These are phyloP conservation scores for Pempheris klunzingeri DNA, from an alignment of 2,797 vertebrate species.

Conservation along the genomic window DNA sequence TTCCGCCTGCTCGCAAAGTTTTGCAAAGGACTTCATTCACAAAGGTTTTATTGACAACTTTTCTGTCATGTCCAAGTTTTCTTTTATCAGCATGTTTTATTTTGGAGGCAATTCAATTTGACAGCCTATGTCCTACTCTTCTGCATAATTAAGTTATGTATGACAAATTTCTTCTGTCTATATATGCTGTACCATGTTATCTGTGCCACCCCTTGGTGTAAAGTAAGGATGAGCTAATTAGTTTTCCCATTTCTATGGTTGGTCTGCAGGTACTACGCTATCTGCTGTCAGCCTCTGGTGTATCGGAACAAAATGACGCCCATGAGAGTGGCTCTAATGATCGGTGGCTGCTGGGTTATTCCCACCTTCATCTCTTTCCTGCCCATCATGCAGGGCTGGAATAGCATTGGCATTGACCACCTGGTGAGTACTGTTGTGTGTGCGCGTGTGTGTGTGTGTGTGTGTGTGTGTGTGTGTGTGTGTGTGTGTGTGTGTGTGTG, in stretches of 20 bases:
- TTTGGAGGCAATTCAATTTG: not conserved
- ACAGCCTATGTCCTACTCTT: not conserved
- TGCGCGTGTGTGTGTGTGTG: slow-evolving; percentile 19
- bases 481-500: slow-evolving; percentile 26
- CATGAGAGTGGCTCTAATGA: slow-evolving; percentile 93
- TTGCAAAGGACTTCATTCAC: not conserved
- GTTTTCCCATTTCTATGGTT: not conserved
- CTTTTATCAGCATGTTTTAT: not conserved
- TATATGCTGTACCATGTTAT: not conserved
- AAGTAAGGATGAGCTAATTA: not conserved
- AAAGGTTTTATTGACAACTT: not conserved
- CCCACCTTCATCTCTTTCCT: slow-evolving; percentile 98
- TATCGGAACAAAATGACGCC: slow-evolving; percentile 99
- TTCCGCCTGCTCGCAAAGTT: not conserved
- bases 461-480: slow-evolving; percentile 12
- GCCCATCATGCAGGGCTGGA: slow-evolving; percentile 99
- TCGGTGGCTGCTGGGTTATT: slow-evolving; percentile 97
- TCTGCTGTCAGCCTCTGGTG: slow-evolving; percentile 98
- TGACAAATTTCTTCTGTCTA: not conserved
- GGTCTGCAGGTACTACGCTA: slow-evolving; percentile 94
- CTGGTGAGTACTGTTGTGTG: slow-evolving; percentile 88
- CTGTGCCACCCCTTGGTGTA: not conserved
- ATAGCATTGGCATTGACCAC: slow-evolving; percentile 95
- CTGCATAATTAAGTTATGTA: not conserved
- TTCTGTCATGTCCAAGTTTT: not conserved